Evolutionary conservation across 2,797 vertebrate species (phyloP).

Genomic region (Melanotaenia parkinsoni): DNA sequence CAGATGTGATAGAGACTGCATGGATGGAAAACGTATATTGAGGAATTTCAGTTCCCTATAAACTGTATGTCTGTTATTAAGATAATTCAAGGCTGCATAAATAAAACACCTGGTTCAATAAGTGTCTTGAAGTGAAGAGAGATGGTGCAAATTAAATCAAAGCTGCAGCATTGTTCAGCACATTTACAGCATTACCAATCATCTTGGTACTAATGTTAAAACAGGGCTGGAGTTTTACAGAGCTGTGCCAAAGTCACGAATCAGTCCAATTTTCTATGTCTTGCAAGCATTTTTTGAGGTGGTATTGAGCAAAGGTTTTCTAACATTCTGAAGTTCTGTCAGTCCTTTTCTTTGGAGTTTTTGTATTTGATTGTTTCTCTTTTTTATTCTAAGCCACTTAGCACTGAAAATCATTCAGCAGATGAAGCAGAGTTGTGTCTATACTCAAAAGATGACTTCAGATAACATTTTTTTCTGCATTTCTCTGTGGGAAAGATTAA

Average conservation of each 20-base stretch:
- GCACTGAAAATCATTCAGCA: too few species aligned
- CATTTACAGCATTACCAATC: constrained; percentile 9
- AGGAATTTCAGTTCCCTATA: constrained; percentile 1
- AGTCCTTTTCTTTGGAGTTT: too few species aligned
- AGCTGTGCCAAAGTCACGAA: neutral
- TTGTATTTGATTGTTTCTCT: too few species aligned
- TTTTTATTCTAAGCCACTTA: too few species aligned
- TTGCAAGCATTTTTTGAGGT: too few species aligned
- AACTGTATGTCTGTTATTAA: constrained; percentile 38
- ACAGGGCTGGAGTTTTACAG: neutral
- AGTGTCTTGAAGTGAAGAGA: constrained; percentile 8
- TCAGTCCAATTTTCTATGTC: too few species aligned
- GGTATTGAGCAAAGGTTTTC: too few species aligned
- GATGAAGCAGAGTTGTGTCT: too few species aligned
- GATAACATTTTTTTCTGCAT: too few species aligned
- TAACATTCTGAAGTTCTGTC: too few species aligned
- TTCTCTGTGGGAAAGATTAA: too few species aligned
- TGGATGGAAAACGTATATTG: constrained; percentile 17
- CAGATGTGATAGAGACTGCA: constrained; percentile 15
- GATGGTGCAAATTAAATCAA: constrained; percentile 17
- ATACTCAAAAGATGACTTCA: too few species aligned
- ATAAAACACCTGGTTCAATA: constrained; percentile 35
- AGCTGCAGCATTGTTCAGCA: neutral
- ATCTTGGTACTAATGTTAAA: constrained; percentile 8
- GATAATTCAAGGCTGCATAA: neutral